Conservation (phyloP, 2,113 vertebrate species). For the Phylloscopus trochilus region DNA sequence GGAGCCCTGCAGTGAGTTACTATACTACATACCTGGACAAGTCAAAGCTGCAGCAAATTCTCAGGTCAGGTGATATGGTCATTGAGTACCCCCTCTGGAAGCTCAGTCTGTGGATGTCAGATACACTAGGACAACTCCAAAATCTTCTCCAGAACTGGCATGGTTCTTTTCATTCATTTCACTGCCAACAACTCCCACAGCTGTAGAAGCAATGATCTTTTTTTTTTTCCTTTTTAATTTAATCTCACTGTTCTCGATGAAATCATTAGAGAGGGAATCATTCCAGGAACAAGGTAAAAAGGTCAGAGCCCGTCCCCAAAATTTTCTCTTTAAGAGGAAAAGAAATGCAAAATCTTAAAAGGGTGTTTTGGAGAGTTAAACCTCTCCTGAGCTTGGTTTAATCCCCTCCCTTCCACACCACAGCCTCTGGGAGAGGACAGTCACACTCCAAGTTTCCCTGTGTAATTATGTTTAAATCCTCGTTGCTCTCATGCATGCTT, state of each 20-base stretch:
- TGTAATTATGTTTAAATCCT: conserved; percentile 13
- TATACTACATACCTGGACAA: not conserved
- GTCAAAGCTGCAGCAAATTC: not conserved
- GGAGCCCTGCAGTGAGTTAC: not conserved
- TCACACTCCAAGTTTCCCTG: not conserved
- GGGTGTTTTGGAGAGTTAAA: not conserved
- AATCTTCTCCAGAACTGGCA: not conserved
- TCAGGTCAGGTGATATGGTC: fast-evolving
- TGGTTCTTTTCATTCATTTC: not conserved
- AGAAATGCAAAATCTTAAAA: not conserved
- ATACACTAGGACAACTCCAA: not conserved
- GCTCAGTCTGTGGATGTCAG: fast-evolving
- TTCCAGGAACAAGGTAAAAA: not conserved
- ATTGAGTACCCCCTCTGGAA: not conserved
- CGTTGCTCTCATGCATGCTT: not conserved
- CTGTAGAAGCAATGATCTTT: not conserved
- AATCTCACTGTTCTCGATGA: not conserved
- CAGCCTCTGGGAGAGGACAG: not conserved
- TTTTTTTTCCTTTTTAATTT: not conserved
- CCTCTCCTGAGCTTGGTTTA: not conserved
- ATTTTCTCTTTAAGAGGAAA: not conserved
- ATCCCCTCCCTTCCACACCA: not conserved
- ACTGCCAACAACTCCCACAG: not conserved
- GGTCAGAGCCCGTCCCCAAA: fast-evolving
- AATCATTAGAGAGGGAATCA: not conserved